Evolutionary conservation across 2,113 vertebrate genomes (phyloP).

Genomic region (Nothobranchius kuhntae): DNA sequence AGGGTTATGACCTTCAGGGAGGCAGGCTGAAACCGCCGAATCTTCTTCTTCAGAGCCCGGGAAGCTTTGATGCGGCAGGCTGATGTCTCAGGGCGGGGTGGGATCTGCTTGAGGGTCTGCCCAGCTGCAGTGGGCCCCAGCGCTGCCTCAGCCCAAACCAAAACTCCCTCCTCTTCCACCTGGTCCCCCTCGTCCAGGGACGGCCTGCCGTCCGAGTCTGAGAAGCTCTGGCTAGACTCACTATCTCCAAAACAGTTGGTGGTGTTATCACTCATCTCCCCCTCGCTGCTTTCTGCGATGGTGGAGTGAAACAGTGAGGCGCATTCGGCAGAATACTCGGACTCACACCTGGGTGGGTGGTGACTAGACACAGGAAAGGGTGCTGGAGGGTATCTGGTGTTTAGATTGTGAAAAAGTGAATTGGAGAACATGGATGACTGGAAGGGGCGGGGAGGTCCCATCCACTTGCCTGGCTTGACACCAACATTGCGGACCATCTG

Average conservation of each 20-base stretch:
- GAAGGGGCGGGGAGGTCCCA: constrained; percentile 38
- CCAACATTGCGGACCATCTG: constrained; percentile 63
- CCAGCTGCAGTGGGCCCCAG: constrained; percentile 69
- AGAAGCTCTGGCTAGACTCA: constrained; percentile 84
- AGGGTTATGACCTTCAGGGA: constrained; percentile 94
- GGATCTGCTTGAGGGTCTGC: constrained; percentile 62
- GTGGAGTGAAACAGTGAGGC: constrained; percentile 86
- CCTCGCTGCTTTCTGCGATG: constrained; percentile 85
- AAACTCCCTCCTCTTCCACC: constrained; percentile 68
- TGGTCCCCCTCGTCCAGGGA: constrained; percentile 74
- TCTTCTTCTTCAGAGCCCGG: constrained; percentile 92
- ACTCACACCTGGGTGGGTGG: constrained; percentile 78
- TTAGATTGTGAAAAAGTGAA: constrained; percentile 67
- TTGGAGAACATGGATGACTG: constrained; percentile 61
- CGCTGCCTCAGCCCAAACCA: constrained; percentile 80
- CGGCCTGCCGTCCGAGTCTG: constrained; percentile 74
- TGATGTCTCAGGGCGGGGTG: constrained; percentile 76
- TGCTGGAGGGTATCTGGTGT: constrained; percentile 73
- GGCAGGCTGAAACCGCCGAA: constrained; percentile 90
- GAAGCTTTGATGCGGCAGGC: constrained; percentile 94
- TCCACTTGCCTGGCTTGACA: constrained; percentile 69
- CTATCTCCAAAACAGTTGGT: constrained; percentile 87
- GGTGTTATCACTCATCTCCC: constrained; percentile 87
- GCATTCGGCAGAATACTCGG: constrained; percentile 84
- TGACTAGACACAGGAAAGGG: constrained; percentile 40